Conservation (phyloP, 2,113 vertebrate genomes). For the Smithornis capensis region DNA sequence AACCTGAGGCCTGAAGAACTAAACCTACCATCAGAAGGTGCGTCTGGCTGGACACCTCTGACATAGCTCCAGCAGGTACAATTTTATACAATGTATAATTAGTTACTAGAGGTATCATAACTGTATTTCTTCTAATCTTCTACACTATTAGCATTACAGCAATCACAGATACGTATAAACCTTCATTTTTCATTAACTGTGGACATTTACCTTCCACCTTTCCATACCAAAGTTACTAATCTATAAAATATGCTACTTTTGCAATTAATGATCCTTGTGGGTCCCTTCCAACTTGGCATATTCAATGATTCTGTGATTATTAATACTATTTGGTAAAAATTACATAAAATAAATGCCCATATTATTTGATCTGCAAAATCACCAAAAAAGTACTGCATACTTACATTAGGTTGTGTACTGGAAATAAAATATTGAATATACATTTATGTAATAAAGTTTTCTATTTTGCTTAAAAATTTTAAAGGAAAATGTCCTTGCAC, state of each 20-base stretch:
- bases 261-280: background rate
- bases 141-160: background rate
- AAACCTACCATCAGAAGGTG: background rate
- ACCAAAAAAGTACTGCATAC: background rate
- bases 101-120: background rate
- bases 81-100: background rate
- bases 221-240: background rate
- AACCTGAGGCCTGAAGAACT: background rate
- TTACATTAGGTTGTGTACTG: background rate
- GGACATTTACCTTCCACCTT: background rate
- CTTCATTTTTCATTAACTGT: background rate
- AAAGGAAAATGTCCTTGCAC: background rate
- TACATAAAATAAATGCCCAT: background rate
- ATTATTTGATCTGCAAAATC: background rate
- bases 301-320: background rate
- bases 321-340: background rate
- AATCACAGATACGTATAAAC: background rate
- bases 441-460: background rate
- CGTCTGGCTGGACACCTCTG: background rate
- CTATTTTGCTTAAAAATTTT: background rate
- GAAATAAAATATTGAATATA: background rate
- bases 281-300: background rate
- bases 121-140: background rate
- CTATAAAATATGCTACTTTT: background rate
- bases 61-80: rapidly evolving